Conservation (phyloP, 1,140 invertebrate genomes). For the Tenebrio molitor region DNA sequence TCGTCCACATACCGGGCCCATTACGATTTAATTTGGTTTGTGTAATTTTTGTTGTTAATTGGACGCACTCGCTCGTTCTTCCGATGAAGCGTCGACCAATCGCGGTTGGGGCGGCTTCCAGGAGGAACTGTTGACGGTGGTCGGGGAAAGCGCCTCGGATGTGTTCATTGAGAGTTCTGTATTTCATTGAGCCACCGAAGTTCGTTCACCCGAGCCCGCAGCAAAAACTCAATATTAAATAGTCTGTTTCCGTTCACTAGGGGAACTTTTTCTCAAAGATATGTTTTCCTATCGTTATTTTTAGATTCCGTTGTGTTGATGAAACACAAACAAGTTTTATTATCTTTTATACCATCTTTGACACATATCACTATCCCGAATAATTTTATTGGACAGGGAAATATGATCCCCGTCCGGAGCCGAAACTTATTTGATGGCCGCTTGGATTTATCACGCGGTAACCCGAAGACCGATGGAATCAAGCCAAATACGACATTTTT, state of each 20-base stretch:
- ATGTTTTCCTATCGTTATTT: slow-evolving; percentile 55
- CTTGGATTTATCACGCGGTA: slow-evolving; percentile 11
- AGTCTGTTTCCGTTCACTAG: slow-evolving; percentile 61
- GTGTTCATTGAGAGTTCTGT: slow-evolving; percentile 23
- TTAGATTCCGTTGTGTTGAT: slow-evolving; percentile 51
- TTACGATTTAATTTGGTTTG: slow-evolving; percentile 2
- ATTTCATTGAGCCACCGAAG: slow-evolving; percentile 48
- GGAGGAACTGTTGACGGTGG: slow-evolving; percentile 39
- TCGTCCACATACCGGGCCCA: slow-evolving; percentile 6
- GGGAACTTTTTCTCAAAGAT: slow-evolving; percentile 55
- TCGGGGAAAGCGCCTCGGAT: slow-evolving; percentile 30
- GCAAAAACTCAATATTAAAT: slow-evolving; percentile 63
- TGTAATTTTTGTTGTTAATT: slow-evolving; percentile 3
- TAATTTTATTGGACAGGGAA: slow-evolving; percentile 46
- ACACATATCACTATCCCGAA: slow-evolving; percentile 42
- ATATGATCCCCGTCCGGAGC: slow-evolving; percentile 12
- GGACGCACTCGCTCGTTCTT: not conserved
- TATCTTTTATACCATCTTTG: slow-evolving; percentile 46
- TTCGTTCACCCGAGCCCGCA: slow-evolving; percentile 60
- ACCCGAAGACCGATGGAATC: slow-evolving; percentile 1
- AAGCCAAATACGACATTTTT: not conserved
- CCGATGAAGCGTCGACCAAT: not conserved
- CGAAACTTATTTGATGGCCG: not conserved
- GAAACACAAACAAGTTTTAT: slow-evolving; percentile 50
- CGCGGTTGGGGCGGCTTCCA: slow-evolving; percentile 14